phyloP scores from a whole-genome alignment of 2,888 invertebrate species.

The Acanthoscelides obtectus region DNA sequence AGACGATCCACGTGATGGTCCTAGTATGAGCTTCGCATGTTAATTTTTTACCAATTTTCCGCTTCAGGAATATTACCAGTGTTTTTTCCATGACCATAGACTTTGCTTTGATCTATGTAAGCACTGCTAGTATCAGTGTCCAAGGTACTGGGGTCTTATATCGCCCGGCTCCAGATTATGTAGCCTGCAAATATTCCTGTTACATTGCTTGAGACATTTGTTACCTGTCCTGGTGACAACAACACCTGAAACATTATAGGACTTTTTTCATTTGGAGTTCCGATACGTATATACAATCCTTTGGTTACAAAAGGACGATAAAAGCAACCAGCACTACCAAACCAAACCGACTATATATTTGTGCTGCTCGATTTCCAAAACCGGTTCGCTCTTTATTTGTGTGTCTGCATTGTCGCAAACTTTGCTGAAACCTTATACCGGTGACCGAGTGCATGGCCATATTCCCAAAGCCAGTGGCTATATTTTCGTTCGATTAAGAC shows the following conservation, averaged over 20 bases:
- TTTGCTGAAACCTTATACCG: constrained; percentile 2
- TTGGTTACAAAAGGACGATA: neutral
- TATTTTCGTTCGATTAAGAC: constrained; percentile 21
- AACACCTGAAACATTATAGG: neutral
- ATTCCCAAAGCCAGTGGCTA: constrained; percentile 19
- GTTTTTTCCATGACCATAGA: no score
- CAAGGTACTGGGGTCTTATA: no score
- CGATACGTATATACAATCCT: neutral
- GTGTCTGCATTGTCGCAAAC: constrained; percentile 5
- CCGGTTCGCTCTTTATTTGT: neutral
- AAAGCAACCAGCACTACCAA: neutral
- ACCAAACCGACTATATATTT: neutral
- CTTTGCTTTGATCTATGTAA: no score
- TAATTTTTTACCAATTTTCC: no score
- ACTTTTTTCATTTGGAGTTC: neutral
- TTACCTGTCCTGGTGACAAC: neutral
- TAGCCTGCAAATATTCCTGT: no score
- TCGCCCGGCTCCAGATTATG: no score
- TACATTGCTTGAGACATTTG: no score
- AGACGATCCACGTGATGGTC: no score
- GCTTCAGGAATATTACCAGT: no score
- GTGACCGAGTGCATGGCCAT: constrained; percentile 9
- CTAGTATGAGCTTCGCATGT: no score
- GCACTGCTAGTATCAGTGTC: no score
- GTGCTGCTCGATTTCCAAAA: neutral